Evolutionary conservation across 2,113 vertebrate species (phyloP).

Genomic region (Nothoprocta perdicaria): DNA sequence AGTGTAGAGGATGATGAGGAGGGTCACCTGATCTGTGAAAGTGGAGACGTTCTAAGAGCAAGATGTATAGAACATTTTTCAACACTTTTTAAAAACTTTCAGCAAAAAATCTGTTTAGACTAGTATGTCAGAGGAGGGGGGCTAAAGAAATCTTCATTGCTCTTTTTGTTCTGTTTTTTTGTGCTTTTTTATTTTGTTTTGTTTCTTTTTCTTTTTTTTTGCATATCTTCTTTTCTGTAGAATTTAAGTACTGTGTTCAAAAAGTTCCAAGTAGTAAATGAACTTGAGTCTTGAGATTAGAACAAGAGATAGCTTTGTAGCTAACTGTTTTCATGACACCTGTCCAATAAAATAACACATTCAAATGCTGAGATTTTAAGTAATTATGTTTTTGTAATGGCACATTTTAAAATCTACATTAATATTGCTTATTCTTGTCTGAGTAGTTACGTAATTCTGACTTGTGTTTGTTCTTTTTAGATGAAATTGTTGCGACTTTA

Average conservation of each 20-base stretch:
- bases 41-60: constrained; percentile 99
- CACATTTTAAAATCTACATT: constrained; percentile 77
- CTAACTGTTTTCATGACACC: constrained; percentile 80
- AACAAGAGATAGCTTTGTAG: constrained; percentile 79
- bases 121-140: constrained; percentile 84
- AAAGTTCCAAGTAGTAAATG: constrained; percentile 79
- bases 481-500: constrained; percentile 96
- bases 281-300: constrained; percentile 77
- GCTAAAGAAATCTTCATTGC: constrained; percentile 82
- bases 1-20: constrained; percentile 99
- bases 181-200: constrained; percentile 83
- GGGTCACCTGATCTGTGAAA: constrained; percentile 99
- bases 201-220: constrained; percentile 82
- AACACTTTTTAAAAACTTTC: constrained; percentile 83
- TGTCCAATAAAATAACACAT: constrained; percentile 81
- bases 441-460: constrained; percentile 51
- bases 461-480: constrained; percentile 81
- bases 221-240: constrained; percentile 83
- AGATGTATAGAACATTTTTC: constrained; percentile 99
- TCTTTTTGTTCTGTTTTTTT: constrained; percentile 83
- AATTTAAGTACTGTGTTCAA: constrained; percentile 80
- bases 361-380: constrained; percentile 77
- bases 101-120: constrained; percentile 83
- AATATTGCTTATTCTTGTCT: constrained; percentile 67
- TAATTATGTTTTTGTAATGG: constrained; percentile 81